phyloP scores from a whole-genome alignment of 1,140 invertebrate genomes.

The Microplitis demolitor region DNA sequence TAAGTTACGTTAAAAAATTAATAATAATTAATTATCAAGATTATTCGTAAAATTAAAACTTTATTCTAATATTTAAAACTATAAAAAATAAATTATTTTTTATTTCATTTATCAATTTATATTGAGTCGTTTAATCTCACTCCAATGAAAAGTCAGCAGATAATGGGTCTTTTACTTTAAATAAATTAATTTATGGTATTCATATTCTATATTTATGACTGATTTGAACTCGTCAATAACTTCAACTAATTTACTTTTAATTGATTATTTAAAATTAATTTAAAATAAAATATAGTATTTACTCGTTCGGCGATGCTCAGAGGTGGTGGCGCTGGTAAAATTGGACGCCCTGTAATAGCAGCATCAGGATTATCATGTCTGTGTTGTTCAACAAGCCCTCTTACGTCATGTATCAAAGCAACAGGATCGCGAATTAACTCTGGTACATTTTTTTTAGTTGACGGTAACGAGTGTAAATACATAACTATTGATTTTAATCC shows the following conservation, averaged over 20 bases:
- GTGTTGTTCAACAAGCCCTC: conserved; percentile 86
- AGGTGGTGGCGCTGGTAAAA: conserved; percentile 63
- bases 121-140: too few relatives aligned
- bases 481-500: conserved; percentile 90
- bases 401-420: conserved; percentile 84
- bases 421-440: conserved; percentile 90
- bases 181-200: too few relatives aligned
- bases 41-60: too few relatives aligned
- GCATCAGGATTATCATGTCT: conserved; percentile 81
- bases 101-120: too few relatives aligned
- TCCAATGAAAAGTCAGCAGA: too few relatives aligned
- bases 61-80: too few relatives aligned
- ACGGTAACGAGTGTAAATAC: conserved; percentile 87
- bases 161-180: too few relatives aligned
- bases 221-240: too few relatives aligned
- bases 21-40: too few relatives aligned
- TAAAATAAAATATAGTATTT: conserved; percentile 22
- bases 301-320: conserved; percentile 54
- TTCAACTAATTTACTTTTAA: neutral
- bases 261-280: neutral
- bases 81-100: too few relatives aligned
- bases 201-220: too few relatives aligned
- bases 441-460: conserved; percentile 89
- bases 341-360: conserved; percentile 81
- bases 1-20: too few relatives aligned